A percentile compares a stretch with the other conserved stretches of the same genome.
These are phyloP conservation scores for Achlya flavicornis DNA, from an alignment of 2,888 invertebrate genomes.

Conservation along the genomic window DNA sequence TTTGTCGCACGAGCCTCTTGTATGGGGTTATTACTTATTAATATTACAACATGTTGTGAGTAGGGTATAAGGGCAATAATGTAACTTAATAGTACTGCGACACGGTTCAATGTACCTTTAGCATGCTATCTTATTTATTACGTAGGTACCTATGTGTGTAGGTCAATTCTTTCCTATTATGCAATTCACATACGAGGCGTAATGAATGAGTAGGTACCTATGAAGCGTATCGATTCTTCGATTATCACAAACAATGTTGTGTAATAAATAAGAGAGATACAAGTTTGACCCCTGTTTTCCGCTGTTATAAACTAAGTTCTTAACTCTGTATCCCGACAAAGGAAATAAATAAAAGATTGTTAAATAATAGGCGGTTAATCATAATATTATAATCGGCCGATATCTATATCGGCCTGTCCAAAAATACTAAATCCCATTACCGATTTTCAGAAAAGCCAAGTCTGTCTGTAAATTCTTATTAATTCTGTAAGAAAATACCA, in stretches of 20 bases:
- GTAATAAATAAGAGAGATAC: background rate
- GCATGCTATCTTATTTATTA: constrained; percentile 30
- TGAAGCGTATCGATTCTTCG: too few relatives aligned
- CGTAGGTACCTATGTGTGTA: background rate
- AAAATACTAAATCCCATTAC: too few relatives aligned
- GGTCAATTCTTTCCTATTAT: background rate
- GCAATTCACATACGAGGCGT: background rate
- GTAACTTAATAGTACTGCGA: constrained; percentile 40
- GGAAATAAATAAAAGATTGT: background rate
- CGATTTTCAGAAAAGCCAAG: too few relatives aligned
- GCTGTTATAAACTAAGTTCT: background rate
- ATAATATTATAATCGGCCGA: too few relatives aligned
- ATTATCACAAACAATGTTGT: background rate
- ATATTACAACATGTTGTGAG: constrained; percentile 71
- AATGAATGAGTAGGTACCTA: too few relatives aligned
- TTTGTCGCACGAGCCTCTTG: constrained; percentile 62
- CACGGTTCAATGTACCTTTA: constrained; percentile 51
- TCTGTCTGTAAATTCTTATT: too few relatives aligned
- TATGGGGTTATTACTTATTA: constrained; percentile 65
- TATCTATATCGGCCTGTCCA: too few relatives aligned
- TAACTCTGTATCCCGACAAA: background rate
- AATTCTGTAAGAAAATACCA: too few relatives aligned
- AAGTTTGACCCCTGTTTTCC: constrained; percentile 1
- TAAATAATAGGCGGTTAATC: too few relatives aligned
- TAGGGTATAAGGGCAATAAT: constrained; percentile 62